Conservation (phyloP, 2,888 invertebrate species). For the Ametastegia equiseti region DNA sequence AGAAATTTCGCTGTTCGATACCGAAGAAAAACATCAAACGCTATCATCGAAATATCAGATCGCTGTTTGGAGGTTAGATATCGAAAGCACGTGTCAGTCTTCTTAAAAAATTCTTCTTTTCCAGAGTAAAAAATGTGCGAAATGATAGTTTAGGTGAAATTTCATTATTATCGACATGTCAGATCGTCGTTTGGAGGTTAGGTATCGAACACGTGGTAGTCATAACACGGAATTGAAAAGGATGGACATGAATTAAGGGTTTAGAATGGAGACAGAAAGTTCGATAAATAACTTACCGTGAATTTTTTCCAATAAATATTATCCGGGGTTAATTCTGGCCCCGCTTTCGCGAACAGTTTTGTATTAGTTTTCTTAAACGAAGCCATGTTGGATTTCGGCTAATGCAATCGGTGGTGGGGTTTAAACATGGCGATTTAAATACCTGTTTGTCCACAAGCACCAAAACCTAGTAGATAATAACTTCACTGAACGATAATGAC, state of each 20-base stretch:
- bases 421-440: not conserved
- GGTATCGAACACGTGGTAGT: constrained; percentile 53
- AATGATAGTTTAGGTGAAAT: no score
- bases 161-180: constrained; percentile 8
- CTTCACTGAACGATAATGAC: no score
- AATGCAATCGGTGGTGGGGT: constrained; percentile 1
- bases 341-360: constrained; percentile 82
- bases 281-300: constrained; percentile 80
- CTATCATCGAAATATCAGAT: constrained; percentile 10
- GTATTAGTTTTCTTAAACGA: constrained; percentile 86
- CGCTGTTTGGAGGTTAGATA: constrained; percentile 57
- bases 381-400: constrained; percentile 73
- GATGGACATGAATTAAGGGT: not conserved
- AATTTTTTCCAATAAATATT: constrained; percentile 93
- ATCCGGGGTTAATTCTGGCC: constrained; percentile 86
- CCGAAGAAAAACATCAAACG: constrained; percentile 5
- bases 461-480: not conserved
- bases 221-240: not conserved
- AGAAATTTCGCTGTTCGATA: not conserved
- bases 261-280: not conserved
- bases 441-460: not conserved
- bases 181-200: constrained; percentile 57
- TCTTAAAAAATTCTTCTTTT: no score
- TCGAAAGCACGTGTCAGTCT: constrained; percentile 54
- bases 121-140: no score